Conservation (phyloP, 2,113 vertebrate species). For the Abramis brama region DNA sequence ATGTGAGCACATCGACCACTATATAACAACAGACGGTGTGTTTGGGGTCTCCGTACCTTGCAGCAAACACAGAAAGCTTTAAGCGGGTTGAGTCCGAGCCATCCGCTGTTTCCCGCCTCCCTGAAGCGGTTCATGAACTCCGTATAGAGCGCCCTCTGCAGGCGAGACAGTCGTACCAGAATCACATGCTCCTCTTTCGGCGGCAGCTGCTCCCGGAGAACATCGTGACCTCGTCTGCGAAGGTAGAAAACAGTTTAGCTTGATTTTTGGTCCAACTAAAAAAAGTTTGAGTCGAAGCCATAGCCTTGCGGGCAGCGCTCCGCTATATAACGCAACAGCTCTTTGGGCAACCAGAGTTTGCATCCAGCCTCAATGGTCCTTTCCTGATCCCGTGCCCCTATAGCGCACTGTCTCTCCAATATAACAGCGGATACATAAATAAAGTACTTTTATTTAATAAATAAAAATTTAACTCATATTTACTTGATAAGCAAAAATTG, state of each 20-base stretch:
- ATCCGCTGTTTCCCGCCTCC: constrained; percentile 94
- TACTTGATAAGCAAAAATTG: too few relatives aligned
- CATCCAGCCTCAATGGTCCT: too few relatives aligned
- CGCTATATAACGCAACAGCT: too few relatives aligned
- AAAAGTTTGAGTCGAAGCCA: too few relatives aligned
- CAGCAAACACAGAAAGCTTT: constrained; percentile 99
- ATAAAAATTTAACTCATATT: too few relatives aligned
- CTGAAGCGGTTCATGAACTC: constrained; percentile 98
- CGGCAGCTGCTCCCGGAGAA: constrained; percentile 91
- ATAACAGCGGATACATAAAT: too few relatives aligned
- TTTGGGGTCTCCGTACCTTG: constrained; percentile 78
- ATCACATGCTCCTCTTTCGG: constrained; percentile 95
- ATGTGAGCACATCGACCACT: background rate
- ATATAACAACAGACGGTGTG: background rate
- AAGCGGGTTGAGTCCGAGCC: constrained; percentile 96
- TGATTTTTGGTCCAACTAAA: background rate
- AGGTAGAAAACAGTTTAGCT: constrained; percentile 29
- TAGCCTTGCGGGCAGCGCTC: too few relatives aligned
- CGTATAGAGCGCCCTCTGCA: constrained; percentile 92
- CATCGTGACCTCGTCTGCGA: constrained; percentile 91
- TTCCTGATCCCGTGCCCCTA: too few relatives aligned
- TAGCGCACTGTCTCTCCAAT: too few relatives aligned
- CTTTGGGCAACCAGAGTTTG: too few relatives aligned
- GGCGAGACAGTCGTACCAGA: constrained; percentile 90
- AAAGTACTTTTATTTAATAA: too few relatives aligned